Evolutionary conservation across 2,888 invertebrate genomes (phyloP).

Genomic region (Dysmachus trigonus): DNA sequence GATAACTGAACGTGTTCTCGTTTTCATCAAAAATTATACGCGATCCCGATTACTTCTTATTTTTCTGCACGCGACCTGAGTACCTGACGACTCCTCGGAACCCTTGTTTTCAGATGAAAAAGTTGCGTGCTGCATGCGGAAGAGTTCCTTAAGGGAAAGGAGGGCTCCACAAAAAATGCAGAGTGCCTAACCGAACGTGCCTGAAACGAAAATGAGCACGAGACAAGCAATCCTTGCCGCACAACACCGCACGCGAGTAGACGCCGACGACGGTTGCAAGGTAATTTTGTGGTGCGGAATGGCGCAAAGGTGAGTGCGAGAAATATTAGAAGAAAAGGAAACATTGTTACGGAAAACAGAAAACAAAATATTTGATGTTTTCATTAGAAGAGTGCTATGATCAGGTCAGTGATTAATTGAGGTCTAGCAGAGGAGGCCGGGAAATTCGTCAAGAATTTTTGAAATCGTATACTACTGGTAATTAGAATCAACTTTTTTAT

Average conservation of each 20-base stretch:
- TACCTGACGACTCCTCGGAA: not conserved
- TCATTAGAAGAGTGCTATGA: not conserved
- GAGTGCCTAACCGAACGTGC: not conserved
- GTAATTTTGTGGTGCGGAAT: not conserved
- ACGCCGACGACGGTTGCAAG: not conserved
- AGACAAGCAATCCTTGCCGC: not conserved
- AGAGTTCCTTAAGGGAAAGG: not conserved
- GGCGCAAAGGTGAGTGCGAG: not conserved
- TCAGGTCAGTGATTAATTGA: not conserved
- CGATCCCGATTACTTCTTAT: not conserved
- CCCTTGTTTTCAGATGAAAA: not conserved
- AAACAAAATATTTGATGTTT: not conserved
- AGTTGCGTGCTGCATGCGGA: not conserved
- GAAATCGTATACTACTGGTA: too few species aligned
- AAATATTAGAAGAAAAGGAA: not conserved
- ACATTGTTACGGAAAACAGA: not conserved
- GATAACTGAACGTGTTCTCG: not conserved
- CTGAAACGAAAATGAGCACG: not conserved
- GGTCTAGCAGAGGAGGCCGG: not conserved
- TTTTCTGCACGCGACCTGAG: not conserved
- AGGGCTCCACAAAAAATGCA: not conserved
- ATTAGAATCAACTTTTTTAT: too few species aligned
- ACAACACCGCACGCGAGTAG: not conserved
- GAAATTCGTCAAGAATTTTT: not conserved
- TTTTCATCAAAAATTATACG: not conserved